Conservation (phyloP, 2,113 vertebrate species). For the Lamprotornis superbus region DNA sequence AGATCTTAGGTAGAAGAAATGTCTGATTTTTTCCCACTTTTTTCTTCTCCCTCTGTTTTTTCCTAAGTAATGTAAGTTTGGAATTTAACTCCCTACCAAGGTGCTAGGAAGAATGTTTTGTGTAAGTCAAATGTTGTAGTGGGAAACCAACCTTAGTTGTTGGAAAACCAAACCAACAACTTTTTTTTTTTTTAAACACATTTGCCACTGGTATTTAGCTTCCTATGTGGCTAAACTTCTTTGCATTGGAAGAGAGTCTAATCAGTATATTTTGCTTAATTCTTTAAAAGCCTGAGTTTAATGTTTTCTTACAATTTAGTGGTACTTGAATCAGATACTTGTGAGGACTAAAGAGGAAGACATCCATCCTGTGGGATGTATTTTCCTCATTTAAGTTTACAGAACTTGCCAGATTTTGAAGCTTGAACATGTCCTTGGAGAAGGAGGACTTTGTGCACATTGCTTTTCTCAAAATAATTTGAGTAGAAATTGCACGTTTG, state of each 20-base stretch:
- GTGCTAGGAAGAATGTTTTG: not conserved
- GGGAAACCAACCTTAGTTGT: not conserved
- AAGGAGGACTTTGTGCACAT: not conserved
- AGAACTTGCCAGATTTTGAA: not conserved
- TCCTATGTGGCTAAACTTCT: not conserved
- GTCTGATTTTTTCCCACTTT: rapidly evolving
- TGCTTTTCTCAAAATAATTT: not conserved
- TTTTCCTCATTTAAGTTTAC: not conserved
- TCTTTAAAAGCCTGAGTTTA: not conserved
- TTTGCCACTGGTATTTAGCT: not conserved
- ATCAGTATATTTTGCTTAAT: not conserved
- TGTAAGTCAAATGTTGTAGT: not conserved
- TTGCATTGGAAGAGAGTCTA: not conserved
- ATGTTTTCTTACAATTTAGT: not conserved
- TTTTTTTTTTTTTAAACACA: too few relatives aligned
- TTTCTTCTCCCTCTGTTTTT: not conserved
- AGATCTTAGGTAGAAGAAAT: not conserved
- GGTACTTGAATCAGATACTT: not conserved
- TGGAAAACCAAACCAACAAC: too few relatives aligned
- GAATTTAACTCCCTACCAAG: not conserved
- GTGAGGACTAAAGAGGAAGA: not conserved
- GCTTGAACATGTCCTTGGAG: not conserved
- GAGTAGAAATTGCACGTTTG: not conserved
- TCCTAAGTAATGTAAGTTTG: not conserved
- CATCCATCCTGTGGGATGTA: not conserved